A percentile compares a stretch with the other conserved stretches of the same genome.
These are phyloP conservation scores for Dryomyza anilis DNA, from an alignment of 2,888 invertebrate species.

Conservation along the genomic window DNA sequence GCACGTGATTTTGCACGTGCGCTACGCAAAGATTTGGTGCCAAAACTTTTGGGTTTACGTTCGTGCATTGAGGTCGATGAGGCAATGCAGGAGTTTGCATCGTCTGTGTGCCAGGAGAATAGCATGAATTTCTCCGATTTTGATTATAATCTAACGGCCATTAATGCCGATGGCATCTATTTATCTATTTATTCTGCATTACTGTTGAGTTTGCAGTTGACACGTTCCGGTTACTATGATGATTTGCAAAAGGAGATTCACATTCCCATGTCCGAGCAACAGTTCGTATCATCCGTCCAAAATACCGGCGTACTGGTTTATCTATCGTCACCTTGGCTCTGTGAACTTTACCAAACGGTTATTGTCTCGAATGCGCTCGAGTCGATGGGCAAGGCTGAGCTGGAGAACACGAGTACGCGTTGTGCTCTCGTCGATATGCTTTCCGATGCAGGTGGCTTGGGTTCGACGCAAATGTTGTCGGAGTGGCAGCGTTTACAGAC, in stretches of 20 bases:
- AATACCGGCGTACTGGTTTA: constrained; percentile 92
- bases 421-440: constrained; percentile 61
- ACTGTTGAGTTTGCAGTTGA: constrained; percentile 79
- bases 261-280: constrained; percentile 76
- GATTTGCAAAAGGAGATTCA: constrained; percentile 61
- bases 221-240: constrained; percentile 77
- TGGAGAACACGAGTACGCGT: constrained; percentile 49
- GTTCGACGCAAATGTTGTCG: constrained; percentile 81
- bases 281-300: constrained; percentile 91
- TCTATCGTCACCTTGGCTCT: constrained; percentile 90
- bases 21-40: constrained; percentile 74
- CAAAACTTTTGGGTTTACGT: constrained; percentile 74
- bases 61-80: constrained; percentile 89
- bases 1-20: constrained; percentile 83
- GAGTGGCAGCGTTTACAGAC: constrained; percentile 86
- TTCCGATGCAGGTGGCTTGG: constrained; percentile 82
- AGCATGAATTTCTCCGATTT: constrained; percentile 61
- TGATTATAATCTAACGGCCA: constrained; percentile 69
- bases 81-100: constrained; percentile 89
- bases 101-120: constrained; percentile 83
- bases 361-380: constrained; percentile 66
- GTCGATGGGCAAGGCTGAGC: constrained; percentile 50
- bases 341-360: constrained; percentile 88
- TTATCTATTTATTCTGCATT: constrained; percentile 87
- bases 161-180: constrained; percentile 96